A percentile compares a stretch with the other conserved stretches of the same genome.
Evolutionary conservation across 2,113 vertebrate species (phyloP).

Genomic region (Otolemur garnettii): DNA sequence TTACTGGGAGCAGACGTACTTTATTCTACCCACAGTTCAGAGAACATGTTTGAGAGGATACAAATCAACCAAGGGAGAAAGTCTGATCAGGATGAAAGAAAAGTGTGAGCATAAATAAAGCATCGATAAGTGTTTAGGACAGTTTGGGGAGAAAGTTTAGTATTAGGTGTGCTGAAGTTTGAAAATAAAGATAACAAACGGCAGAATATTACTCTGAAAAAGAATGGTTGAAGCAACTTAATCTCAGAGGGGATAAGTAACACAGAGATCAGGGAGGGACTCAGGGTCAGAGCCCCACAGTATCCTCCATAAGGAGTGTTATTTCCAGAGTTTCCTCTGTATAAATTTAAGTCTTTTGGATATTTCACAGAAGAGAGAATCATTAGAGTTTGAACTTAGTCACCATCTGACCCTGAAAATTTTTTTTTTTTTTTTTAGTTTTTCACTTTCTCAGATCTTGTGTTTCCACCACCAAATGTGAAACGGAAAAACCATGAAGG

Average conservation of each 20-base stretch:
- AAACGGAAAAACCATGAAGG: background rate
- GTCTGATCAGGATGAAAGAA: background rate
- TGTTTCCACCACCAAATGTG: background rate
- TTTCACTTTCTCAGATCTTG: background rate
- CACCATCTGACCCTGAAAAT: no score
- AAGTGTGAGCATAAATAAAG: background rate
- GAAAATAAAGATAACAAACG: background rate
- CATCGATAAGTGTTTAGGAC: background rate
- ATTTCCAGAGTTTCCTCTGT: background rate
- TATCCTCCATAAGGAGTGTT: background rate
- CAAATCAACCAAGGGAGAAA: background rate
- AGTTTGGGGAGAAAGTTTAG: background rate
- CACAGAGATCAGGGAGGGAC: no score
- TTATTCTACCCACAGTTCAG: background rate
- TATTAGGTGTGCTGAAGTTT: background rate
- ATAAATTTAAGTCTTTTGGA: background rate
- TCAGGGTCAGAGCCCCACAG: rapidly evolving
- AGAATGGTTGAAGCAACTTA: background rate
- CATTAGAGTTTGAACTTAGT: background rate
- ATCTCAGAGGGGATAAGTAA: background rate
- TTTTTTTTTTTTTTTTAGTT: background rate
- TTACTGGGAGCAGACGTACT: rapidly evolving
- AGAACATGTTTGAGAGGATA: background rate
- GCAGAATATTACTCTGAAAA: background rate
- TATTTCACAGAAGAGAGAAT: no score